Base-by-base conservation (phyloP, 2,113 vertebrate genomes). In the Erythrocebus patas region DNA sequence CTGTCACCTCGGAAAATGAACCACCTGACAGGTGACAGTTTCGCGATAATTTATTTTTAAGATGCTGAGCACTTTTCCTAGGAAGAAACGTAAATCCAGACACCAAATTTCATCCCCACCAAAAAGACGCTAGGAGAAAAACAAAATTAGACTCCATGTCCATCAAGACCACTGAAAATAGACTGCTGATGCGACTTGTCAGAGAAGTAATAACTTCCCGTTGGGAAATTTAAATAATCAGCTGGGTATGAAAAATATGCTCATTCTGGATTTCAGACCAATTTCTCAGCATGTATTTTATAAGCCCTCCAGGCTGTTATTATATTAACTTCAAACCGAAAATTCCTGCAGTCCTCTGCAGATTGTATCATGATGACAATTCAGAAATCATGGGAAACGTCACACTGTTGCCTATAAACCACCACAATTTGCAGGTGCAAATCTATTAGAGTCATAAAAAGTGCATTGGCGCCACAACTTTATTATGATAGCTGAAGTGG, bases 171-270 rank as follows among this genome's bases (percentile, higher is more conserved):
- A 48, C 76, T 50, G 64, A 76, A 88, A 91, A 92, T 10, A 85
- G 80, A 78, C 5, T 64, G 70, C 59, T 93, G 79, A 90, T 25
- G 11, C 93, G 61, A 95, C 50, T 32, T 81, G 59, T 85, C 75
- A 84, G 61, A 70, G 35, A 81, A 94, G 95, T n/a, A 91, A 70
- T 84, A 93, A 76, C 73, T 66, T 72, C 55, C 95, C 35, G 1
- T 20, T 75, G 97, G 73, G 55, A 98, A 96, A 97, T 96, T 88
- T 93, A 98, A 98, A 92, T 94, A 68, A 97, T 88, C 81, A 64
- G 81, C 59, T 97, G 93, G 93, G 83, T 72, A 92, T 89, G 79
- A 98, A 90, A 97, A 97, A 90, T 93, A 27, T 45, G 81, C 61
- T 91, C 94, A n/a, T 76, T 97, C 90, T 50, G 72, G 70, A 88